Base-by-base conservation (phyloP, 2,888 invertebrate genomes). In the Frankliniella intonsa region DNA sequence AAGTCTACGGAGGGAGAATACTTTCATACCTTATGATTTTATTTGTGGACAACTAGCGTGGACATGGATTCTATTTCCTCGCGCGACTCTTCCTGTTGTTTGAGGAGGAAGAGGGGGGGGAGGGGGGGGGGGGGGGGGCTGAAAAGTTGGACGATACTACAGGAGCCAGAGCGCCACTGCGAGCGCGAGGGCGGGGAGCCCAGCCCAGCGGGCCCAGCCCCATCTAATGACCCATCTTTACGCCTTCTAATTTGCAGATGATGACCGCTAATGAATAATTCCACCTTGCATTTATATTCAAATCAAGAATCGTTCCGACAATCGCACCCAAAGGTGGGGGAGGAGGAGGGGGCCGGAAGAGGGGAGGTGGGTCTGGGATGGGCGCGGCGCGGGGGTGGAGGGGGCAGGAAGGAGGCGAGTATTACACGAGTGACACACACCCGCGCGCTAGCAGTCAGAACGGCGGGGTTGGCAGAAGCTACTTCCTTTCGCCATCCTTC, bases 231-330 rank as follows among this genome's bases (percentile, higher is more conserved):
- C 25, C 69, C 69, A 76, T 76, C 69, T 76, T 76, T 76, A 76
- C 22, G 69, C 25, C 69, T 76, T 76, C 69, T 76, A 76, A 76
- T 76, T 76, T 76, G 69, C 22, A 22, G 69, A 76, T 76, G 69
- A 76, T 76, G 69, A 25, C 69, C 69, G 12, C 22, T 76, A 76
- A 76, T 76, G 69, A 76, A 76, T 76, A 25, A 76, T 76, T 76
- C 69, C 69, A 76, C 69, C 69, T 76, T 76, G 69, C 69, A 76
- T 76, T 76, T 76, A 25, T 76, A 76, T 76, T 76, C 69, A 76
- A 25, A 76, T 76, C 69, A 12, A 76, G 69, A 76, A 25, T 22
- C 25, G 9, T 38, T 38, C 38, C 38, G 38, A 38, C 38, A 38
- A 38, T 38, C 38, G 38, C 38, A 38, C 2, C 38, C 38, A 38